A percentile compares a stretch with the other conserved stretches of the same genome.
Evolutionary conservation across 2,113 vertebrate species (phyloP).

Genomic region (Trogon melanurus): DNA sequence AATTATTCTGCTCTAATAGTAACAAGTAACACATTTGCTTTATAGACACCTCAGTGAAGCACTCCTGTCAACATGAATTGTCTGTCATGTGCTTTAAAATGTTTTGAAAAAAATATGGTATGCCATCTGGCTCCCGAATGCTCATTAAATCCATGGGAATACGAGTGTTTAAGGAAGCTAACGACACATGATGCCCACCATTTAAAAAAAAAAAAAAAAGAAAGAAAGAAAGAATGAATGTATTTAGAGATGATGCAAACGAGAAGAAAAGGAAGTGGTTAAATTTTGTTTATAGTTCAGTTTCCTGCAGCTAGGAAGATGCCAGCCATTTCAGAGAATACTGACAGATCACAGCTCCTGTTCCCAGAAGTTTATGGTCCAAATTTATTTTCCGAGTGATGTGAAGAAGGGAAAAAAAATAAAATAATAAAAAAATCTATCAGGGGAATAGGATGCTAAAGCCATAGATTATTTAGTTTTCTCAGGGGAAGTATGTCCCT

Average conservation of each 20-base stretch:
- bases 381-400: not conserved
- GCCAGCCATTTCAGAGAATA: not conserved
- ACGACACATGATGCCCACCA: not conserved
- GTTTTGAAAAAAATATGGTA: conserved; percentile 31
- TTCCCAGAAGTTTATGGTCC: not conserved
- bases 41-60: conserved; percentile 11
- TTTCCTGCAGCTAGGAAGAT: not conserved
- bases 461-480: not conserved
- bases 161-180: not conserved
- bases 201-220: not conserved
- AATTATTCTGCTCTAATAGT: conserved; percentile 64
- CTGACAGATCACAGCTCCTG: not conserved
- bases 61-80: conserved; percentile 37
- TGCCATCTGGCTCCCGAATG: conserved; percentile 20
- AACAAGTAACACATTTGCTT: conserved; percentile 60
- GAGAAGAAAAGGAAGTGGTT: not conserved
- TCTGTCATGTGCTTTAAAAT: conserved; percentile 14
- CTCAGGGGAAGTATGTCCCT: not conserved
- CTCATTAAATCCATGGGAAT: conserved; percentile 19
- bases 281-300: not conserved
- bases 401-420: not conserved
- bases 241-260: not conserved
- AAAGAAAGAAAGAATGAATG: too few species aligned
- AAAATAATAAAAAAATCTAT: not conserved
- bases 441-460: not conserved